These are phyloP conservation scores for Polietes domitor DNA, from an alignment of 2,888 invertebrate species.

Conservation along the genomic window DNA sequence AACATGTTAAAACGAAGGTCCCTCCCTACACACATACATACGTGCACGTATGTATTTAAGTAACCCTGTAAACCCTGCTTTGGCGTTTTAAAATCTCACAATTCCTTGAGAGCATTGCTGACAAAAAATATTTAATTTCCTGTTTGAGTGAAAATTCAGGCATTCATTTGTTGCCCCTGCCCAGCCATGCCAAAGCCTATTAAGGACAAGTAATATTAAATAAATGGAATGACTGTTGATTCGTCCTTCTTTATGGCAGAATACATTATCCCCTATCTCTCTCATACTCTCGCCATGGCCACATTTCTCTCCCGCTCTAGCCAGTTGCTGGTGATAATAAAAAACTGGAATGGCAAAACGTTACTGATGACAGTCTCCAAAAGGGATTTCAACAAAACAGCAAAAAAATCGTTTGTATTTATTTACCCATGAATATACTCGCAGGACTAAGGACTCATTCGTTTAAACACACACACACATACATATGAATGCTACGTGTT, in stretches of 20 bases:
- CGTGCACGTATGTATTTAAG: too few relatives aligned
- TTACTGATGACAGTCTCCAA: conserved; percentile 17
- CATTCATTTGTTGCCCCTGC: not conserved
- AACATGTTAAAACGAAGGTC: not conserved
- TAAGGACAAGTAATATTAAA: conserved; percentile 28
- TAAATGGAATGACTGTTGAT: conserved; percentile 37
- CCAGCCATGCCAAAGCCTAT: conserved; percentile 5
- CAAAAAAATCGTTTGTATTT: not conserved
- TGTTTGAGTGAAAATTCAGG: not conserved
- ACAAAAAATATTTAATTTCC: conserved; percentile 18
- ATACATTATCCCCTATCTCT: not conserved
- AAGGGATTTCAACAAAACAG: conserved; percentile 30
- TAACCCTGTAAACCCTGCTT: not conserved
- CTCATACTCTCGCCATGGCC: not conserved
- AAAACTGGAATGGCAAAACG: not conserved
- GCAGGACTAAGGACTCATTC: not conserved
- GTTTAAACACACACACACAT: not conserved
- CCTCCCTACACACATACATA: not conserved
- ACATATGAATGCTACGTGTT: not conserved
- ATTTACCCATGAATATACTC: conserved; percentile 23
- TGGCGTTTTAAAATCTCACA: not conserved
- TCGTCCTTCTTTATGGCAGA: conserved; percentile 33
- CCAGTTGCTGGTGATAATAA: not conserved
- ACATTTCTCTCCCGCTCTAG: not conserved
- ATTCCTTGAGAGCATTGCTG: not conserved